phyloP scores from a whole-genome alignment of 2,888 invertebrate genomes.

The Nomada lathburiana region DNA sequence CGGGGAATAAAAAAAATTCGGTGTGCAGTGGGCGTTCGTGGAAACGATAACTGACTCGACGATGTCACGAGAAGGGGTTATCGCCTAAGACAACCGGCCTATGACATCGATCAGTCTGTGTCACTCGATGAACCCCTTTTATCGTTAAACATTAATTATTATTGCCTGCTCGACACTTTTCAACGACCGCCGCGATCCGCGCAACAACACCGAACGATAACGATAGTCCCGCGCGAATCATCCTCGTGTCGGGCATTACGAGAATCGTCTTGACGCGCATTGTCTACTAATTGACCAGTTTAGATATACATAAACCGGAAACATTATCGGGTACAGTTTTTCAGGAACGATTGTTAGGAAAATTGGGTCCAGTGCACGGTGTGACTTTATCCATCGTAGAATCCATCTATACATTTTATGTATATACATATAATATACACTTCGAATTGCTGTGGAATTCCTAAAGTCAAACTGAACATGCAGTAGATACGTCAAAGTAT shows the following conservation, averaged over 20 bases:
- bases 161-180: constrained; percentile 83
- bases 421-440: too few species aligned
- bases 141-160: constrained; percentile 84
- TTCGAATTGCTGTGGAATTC: too few species aligned
- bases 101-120: constrained; percentile 84
- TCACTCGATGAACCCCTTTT: constrained; percentile 77
- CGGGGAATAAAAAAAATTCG: constrained; percentile 68
- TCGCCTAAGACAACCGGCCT: constrained; percentile 80
- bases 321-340: too few species aligned
- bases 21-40: constrained; percentile 72
- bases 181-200: constrained; percentile 58
- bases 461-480: too few species aligned
- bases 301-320: too few species aligned
- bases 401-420: too few species aligned
- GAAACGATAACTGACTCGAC: constrained; percentile 72
- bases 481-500: too few species aligned
- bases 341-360: too few species aligned
- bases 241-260: not conserved
- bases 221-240: constrained; percentile 43
- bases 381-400: too few species aligned
- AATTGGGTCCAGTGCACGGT: too few species aligned
- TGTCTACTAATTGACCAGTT: not conserved
- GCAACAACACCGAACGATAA: constrained; percentile 51
- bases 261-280: constrained; percentile 12
- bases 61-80: constrained; percentile 82